Percentiles rank a stretch among this genome's conserved stretches.
phyloP scores from a whole-genome alignment of 2,797 vertebrate genomes.

The Enteromius trimaculatus region DNA sequence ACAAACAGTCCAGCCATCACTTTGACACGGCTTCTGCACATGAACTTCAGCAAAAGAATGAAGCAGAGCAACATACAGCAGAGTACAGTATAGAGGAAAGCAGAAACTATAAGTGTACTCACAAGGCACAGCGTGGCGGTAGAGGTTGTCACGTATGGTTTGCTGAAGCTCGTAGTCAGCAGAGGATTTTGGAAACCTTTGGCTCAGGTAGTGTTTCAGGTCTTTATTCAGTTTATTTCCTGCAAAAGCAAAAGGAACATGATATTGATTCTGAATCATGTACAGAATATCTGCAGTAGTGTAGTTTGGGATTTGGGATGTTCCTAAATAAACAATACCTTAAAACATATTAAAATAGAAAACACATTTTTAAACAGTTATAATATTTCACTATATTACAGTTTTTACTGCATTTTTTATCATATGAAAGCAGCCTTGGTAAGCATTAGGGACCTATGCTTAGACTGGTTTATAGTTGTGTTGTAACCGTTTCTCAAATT shows the following conservation, averaged over 20 bases:
- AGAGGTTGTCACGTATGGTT: conserved; percentile 96
- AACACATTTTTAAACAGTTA: neutral
- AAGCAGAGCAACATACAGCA: conserved; percentile 2
- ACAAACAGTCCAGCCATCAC: conserved; percentile 33
- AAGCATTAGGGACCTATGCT: neutral
- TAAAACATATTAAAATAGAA: neutral
- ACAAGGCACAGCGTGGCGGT: conserved; percentile 99
- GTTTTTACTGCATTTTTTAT: neutral
- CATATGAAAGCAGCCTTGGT: neutral
- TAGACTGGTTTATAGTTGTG: neutral
- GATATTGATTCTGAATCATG: conserved; percentile 2
- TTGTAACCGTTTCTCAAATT: neutral
- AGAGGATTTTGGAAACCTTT: conserved; percentile 96
- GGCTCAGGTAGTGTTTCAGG: conserved; percentile 94
- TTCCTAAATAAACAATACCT: neutral
- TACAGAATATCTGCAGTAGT: neutral
- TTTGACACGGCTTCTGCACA: conserved; percentile 20
- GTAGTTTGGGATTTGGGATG: neutral
- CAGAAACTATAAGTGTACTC: conserved; percentile 72
- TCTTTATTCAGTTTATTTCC: conserved; percentile 96
- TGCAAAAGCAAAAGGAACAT: conserved; percentile 69
- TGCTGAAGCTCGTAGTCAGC: conserved; percentile 96
- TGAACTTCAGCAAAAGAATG: neutral
- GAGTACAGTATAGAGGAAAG: conserved; percentile 1
- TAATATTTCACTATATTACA: neutral